A percentile compares a stretch with the other conserved stretches of the same genome.
Evolutionary conservation across 2,113 vertebrate species (phyloP).

Genomic region (Charadrius vociferus): DNA sequence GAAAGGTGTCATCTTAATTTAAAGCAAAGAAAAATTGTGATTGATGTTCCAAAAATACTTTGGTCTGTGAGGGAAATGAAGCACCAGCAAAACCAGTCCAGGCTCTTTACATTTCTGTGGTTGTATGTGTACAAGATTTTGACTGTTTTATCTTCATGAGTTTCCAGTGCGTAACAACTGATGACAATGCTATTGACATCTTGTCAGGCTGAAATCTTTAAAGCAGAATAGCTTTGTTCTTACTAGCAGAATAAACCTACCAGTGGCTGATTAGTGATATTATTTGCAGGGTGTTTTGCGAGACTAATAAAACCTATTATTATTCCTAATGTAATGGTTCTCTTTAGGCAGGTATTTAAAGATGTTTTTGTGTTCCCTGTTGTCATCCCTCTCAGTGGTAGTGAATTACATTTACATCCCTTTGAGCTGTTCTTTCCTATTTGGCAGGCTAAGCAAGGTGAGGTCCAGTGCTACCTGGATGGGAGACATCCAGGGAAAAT

Average conservation of each 20-base stretch:
- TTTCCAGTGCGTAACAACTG: not conserved
- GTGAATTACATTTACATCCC: not conserved
- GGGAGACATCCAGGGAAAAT: not conserved
- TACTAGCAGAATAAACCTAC: conserved; percentile 15
- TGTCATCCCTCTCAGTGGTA: not conserved
- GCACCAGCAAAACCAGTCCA: not conserved
- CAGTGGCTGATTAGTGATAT: conserved; percentile 1
- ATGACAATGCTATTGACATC: not conserved
- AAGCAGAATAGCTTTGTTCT: conserved; percentile 10
- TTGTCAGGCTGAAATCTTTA: not conserved
- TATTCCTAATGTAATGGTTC: not conserved
- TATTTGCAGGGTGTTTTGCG: conserved; percentile 41
- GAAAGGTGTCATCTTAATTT: not conserved
- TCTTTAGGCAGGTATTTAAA: conserved; percentile 26
- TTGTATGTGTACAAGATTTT: not conserved
- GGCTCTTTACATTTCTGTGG: not conserved
- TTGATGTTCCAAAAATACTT: not conserved
- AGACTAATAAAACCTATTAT: conserved; percentile 2
- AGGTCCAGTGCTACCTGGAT: not conserved
- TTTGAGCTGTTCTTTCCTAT: not conserved
- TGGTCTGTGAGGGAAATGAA: not conserved
- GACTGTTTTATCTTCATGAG: not conserved
- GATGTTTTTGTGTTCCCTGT: not conserved
- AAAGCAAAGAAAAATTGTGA: not conserved
- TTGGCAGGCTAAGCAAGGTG: not conserved